A percentile compares a stretch with the other conserved stretches of the same genome.
Conservation (phyloP, 2,888 invertebrate genomes). For the Gnatocerus cornutus region DNA sequence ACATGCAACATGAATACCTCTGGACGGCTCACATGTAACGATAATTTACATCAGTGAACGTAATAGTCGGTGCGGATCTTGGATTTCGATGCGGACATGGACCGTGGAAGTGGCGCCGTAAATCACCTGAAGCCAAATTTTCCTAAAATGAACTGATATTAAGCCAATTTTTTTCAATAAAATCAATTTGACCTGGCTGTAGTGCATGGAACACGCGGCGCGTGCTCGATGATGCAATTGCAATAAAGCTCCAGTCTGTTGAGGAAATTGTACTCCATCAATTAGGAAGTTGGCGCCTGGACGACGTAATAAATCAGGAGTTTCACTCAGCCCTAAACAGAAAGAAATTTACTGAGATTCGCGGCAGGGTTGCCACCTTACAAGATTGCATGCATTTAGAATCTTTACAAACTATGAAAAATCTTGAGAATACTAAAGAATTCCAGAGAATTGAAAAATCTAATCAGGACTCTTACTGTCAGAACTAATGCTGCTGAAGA, state of each 20-base stretch:
- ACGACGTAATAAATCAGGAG: conserved; percentile 71
- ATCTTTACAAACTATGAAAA: too few relatives aligned
- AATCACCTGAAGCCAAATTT: conserved; percentile 62
- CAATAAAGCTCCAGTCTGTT: conserved; percentile 66
- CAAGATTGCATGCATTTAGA: too few relatives aligned
- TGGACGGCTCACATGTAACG: conserved; percentile 24
- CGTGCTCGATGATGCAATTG: conserved; percentile 70
- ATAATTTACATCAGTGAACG: conserved; percentile 70
- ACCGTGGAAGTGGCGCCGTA: conserved; percentile 20
- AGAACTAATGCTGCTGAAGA: conserved; percentile 70
- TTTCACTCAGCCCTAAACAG: conserved; percentile 69
- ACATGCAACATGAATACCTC: conserved; percentile 28
- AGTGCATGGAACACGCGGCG: conserved; percentile 64
- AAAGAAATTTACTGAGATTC: conserved; percentile 3
- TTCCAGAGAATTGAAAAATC: too few relatives aligned
- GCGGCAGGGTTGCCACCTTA: background rate
- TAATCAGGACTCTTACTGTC: conserved; percentile 71
- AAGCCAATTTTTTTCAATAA: background rate
- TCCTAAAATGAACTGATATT: conserved; percentile 39
- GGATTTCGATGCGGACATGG: conserved; percentile 64
- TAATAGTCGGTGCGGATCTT: conserved; percentile 77
- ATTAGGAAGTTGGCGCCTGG: conserved; percentile 66
- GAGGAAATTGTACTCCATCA: conserved; percentile 51
- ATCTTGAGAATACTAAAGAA: too few relatives aligned
- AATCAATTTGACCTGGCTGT: conserved; percentile 62